Evolutionary conservation across 2,113 vertebrate species (phyloP), one percentile per base, ranked within the genome.

Genomic region (Heliornis fulica): DNA sequence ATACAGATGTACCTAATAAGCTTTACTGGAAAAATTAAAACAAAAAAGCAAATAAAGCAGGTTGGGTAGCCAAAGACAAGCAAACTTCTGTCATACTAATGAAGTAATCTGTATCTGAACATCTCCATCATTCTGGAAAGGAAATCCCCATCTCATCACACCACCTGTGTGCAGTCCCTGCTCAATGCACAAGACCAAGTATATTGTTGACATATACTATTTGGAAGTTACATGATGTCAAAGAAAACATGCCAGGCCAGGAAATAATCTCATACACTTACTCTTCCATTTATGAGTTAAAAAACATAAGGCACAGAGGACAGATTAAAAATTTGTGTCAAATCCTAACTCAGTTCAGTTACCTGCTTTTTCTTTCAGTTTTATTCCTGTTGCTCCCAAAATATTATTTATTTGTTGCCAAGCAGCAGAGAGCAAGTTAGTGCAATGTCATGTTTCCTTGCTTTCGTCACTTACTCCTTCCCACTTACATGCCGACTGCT

Each of bases 341-440:
- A 83, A 84, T 50, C 29, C 50, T 40, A 57, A 69, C 21, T 75
- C 36, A 45, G 16, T 87, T 83, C 56, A 81, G 80, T 69, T 81
- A 66, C 61, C 26, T 83, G 57, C 43, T 84, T 80, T 77, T 75
- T 64, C 60, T 92, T 89, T 89, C 54, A 41, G 38, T 46, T 65
- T 63, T 54, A 32, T 31, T 91, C 43, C 26, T 64, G 19, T 54
- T 66, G 48, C 59, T 86, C 51, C 23, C 61, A 89, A 81, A n/a
- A 57, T 51, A 71, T 46, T 82, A 68, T 59, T 74, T 92, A 46
- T 45, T 60, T 68, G 80, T 95, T 96, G 93, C 87, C 78, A 89
- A 93, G 91, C 84, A 91, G 87, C 89, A 93, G 45, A 89, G 22
- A 76, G 15, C 28, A 79, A 81, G 84, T 91, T 51, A 91, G 59